phyloP scores from a whole-genome alignment of 30 jellyfish, hydroid and myxozoan genomes.

The Hydra vulgaris region DNA sequence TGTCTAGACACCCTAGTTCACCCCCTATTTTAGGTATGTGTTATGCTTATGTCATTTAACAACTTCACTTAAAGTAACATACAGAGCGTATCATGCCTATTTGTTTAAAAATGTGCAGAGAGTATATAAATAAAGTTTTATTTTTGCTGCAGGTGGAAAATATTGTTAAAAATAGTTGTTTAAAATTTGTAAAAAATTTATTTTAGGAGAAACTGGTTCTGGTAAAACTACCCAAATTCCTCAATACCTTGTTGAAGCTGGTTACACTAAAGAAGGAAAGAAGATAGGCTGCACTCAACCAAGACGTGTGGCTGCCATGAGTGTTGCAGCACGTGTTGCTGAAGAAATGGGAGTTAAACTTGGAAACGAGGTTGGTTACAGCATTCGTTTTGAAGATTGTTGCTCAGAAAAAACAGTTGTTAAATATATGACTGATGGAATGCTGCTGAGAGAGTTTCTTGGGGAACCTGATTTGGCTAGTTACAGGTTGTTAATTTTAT shows the following conservation, averaged over 20 bases:
- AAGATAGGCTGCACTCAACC: slow-evolving; percentile 99
- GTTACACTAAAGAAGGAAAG: slow-evolving; percentile 81
- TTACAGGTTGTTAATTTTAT: slow-evolving; percentile 33
- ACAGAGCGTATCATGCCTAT: no score
- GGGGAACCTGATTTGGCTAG: slow-evolving; percentile 99
- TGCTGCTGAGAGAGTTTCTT: slow-evolving; percentile 94
- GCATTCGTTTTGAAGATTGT: slow-evolving; percentile 98
- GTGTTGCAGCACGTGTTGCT: slow-evolving; percentile 99
- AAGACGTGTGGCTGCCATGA: slow-evolving; percentile 99
- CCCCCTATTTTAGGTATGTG: no score
- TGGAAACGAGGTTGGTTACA: slow-evolving; percentile 98
- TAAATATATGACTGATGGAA: slow-evolving; percentile 99
- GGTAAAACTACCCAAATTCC: slow-evolving; percentile 99
- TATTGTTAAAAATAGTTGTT: no score
- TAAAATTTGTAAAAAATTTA: no score
- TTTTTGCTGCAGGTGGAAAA: no score
- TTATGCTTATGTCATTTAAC: no score
- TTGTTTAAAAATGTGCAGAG: no score
- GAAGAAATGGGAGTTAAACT: slow-evolving; percentile 90
- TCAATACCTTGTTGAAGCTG: slow-evolving; percentile 92
- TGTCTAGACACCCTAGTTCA: no score
- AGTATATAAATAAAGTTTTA: no score
- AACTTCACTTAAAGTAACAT: no score
- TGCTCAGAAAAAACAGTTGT: slow-evolving; percentile 86
- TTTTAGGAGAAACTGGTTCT: slow-evolving; percentile 99